Percentiles rank a stretch among this genome's conserved stretches.
These are phyloP conservation scores for Hyppa rectilinea DNA, from an alignment of 2,888 invertebrate species.

Conservation along the genomic window DNA sequence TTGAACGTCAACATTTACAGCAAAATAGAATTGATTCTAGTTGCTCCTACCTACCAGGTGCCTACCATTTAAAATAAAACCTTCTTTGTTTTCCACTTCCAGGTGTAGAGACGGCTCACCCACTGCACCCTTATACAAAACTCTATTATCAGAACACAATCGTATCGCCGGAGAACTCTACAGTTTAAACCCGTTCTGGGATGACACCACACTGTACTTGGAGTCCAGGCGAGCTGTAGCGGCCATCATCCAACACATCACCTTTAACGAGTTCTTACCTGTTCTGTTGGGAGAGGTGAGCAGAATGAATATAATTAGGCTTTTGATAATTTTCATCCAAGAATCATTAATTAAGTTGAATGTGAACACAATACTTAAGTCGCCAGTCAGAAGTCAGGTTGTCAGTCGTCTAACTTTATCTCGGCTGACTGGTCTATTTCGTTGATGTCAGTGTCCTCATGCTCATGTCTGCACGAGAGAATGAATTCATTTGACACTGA, in stretches of 20 bases:
- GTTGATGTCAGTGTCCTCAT: neutral
- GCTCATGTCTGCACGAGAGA: neutral
- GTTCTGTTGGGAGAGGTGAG: conserved; percentile 94
- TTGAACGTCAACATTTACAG: too few relatives aligned
- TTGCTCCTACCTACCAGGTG: too few relatives aligned
- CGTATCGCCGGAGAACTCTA: conserved; percentile 93
- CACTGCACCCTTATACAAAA: conserved; percentile 93
- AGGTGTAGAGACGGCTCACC: conserved; percentile 92
- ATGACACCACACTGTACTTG: conserved; percentile 94
- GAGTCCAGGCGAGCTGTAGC: conserved; percentile 94
- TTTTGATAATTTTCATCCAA: neutral
- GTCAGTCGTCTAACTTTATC: neutral
- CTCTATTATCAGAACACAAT: conserved; percentile 95
- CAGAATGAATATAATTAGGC: neutral
- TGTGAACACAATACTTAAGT: neutral
- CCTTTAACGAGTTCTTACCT: conserved; percentile 95
- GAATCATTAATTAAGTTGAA: neutral
- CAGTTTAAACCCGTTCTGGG: conserved; percentile 94
- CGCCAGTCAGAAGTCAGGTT: neutral
- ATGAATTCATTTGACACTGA: neutral
- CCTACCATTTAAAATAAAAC: too few relatives aligned
- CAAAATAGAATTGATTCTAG: too few relatives aligned
- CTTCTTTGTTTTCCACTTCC: conserved; percentile 26
- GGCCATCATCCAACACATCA: conserved; percentile 96
- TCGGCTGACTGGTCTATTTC: neutral